Base-by-base conservation (phyloP, 2,113 vertebrate genomes). In the Poecilia latipinna region DNA sequence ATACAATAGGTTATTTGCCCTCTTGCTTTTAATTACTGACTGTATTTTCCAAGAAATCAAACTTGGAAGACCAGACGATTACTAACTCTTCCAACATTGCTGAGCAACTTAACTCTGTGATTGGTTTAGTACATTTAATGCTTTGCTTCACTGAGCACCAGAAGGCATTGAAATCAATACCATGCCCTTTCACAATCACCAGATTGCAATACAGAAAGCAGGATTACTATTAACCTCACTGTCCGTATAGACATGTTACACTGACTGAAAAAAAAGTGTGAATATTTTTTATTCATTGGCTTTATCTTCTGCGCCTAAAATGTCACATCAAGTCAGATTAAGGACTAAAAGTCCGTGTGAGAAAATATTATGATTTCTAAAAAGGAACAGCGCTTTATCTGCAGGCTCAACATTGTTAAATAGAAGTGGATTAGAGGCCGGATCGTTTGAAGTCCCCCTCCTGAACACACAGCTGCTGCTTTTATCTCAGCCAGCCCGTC, bases 391-490 rank as follows among this genome's bases (percentile, higher is more conserved):
- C 68, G 44, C 70, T 72, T n/a, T 48, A 57, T 74, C 35, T 70
- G 32, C 28, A 32, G 24, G 32, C 29, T 65, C 32, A 65, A 15
- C 33, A 1, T 24, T 71, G 63, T 70, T 67, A 79, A 72, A 65
- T 31, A 29, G 68, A 61, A 61, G 35, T 60, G 71, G 68, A 86
- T 84, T 84, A 78, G 48, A 71, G 48, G 19, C 68, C 48, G 67
- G 74, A 69, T 78, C 68, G 76, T 82, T 83, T 79, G 10, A 79
- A 80, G 33, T 67, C 66, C 39, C 51, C 39, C 69, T 68, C 57
- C 83, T 72, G 76, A 73, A 81, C 79, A 26, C 82, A 51, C 72
- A 82, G 75, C 75, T 83, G 84, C 74, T 85, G 80, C 77, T 78
- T 72, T 66, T 68, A 39, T 73, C 65, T 68, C 70, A 64, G 62